Evolutionary conservation across 2,113 vertebrate species (phyloP), one percentile per base, ranked within the genome.

Genomic region (Misgurnus mizolepis): DNA sequence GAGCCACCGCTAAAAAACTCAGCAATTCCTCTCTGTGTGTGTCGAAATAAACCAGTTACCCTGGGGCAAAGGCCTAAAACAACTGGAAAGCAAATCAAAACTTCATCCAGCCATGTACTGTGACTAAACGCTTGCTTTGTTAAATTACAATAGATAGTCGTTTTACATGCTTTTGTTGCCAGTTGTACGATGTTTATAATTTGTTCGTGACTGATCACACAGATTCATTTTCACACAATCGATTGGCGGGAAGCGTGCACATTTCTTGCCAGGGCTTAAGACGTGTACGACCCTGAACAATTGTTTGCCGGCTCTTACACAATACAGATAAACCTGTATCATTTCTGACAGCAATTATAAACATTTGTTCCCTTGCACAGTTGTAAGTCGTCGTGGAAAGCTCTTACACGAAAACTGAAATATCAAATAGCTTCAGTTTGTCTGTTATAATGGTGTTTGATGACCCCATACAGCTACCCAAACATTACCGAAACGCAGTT

Each of bases 391-490:
- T n/a, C 11, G 64, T 55, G 56, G 18, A 73, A 43, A 66, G 27
- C 22, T 66, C 8, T 5, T 67, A 47, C 41, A 9, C 2, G 43
- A 68, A 47, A 58, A 79, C 14, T 53, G 66, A 80, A 50, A 62
- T 50, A 64, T 15, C 11, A 4, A 75, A 62, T 11, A 47, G 69
- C 45, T 67, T n/a, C 43, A n/a, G 49, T 22, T 41, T 7, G 34
- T 75, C 22, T 53, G 45, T 66, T 60, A 78, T 55, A 58, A 66
- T 60, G 78, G 22, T n/a, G 7, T 70, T 14, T 22, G 64, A 49
- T 49, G 72, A 58, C 72, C 58, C 77, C 76, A 18, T 74, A 67
- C 68, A 60, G 68, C 71, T 85, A 79, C 72, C 66, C 76, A 62
- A 82, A 74, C 76, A 80, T 49, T 27, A 11, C 12, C 22, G 64